These are phyloP conservation scores for Muschampia plurimacula DNA, from an alignment of 2,888 invertebrate genomes.

Conservation along the genomic window DNA sequence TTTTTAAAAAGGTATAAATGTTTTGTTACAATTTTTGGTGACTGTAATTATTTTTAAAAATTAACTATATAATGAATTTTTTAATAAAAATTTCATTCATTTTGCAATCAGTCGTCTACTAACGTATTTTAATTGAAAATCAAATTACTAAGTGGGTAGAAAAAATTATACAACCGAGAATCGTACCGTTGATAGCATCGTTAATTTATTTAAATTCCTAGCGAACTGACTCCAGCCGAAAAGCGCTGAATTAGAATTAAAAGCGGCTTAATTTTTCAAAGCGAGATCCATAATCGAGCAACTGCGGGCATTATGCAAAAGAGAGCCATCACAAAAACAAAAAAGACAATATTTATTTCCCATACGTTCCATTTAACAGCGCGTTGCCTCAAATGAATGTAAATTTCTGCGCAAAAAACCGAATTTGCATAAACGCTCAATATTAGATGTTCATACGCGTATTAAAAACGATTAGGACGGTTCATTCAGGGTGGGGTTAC, in stretches of 20 bases:
- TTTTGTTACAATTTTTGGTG: no score
- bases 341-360: conserved; percentile 74
- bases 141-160: not conserved
- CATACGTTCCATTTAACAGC: conserved; percentile 74
- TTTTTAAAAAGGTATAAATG: no score
- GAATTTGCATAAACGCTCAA: conserved; percentile 69
- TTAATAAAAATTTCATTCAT: no score
- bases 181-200: conserved; percentile 4
- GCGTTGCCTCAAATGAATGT: conserved; percentile 74
- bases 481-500: conserved; percentile 22
- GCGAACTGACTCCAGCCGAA: conserved; percentile 14
- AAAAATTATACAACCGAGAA: conserved; percentile 13
- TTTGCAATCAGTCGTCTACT: no score
- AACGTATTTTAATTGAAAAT: not conserved
- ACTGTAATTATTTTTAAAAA: no score
- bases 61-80: no score
- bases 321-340: conserved; percentile 58
- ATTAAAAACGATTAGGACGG: conserved; percentile 62
- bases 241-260: conserved; percentile 48
- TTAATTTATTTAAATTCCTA: conserved; percentile 35
- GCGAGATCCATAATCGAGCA: conserved; percentile 54
- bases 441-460: conserved; percentile 61
- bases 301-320: conserved; percentile 64
- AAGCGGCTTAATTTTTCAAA: conserved; percentile 58
- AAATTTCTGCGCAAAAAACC: conserved; percentile 63